These are phyloP conservation scores for Rhinopithecus roxellana DNA, from an alignment of 2,113 vertebrate species.

Conservation along the genomic window DNA sequence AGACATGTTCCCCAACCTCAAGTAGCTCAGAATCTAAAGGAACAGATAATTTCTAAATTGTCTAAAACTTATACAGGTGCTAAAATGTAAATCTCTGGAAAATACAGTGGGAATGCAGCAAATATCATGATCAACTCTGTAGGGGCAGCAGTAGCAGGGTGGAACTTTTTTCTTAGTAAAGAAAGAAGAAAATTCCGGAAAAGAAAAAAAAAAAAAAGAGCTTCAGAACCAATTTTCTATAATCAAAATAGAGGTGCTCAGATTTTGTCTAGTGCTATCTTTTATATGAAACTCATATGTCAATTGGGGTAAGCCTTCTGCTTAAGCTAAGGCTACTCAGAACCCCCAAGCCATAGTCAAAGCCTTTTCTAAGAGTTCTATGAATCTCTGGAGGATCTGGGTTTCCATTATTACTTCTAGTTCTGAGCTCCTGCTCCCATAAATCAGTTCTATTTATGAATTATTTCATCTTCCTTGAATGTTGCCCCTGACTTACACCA, in stretches of 20 bases:
- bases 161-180: neutral
- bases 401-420: neutral
- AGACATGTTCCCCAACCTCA: neutral
- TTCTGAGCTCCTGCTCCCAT: neutral
- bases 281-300: neutral
- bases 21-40: slow-evolving; percentile 3
- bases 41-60: neutral
- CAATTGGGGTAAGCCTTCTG: neutral
- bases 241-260: neutral
- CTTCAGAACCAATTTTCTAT: neutral
- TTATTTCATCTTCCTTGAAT: neutral
- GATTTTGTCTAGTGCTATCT: neutral
- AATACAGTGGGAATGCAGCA: neutral
- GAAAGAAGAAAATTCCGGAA: neutral
- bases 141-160: neutral
- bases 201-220: rapidly evolving
- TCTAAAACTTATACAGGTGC: neutral
- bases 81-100: neutral
- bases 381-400: neutral
- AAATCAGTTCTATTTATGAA: neutral
- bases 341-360: neutral
- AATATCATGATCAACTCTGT: neutral
- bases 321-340: neutral
- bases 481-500: neutral
- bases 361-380: neutral